Evolutionary conservation across 2,113 vertebrate genomes (phyloP), one percentile per base, ranked within the genome.

Genomic region (Pelodiscus sinensis): DNA sequence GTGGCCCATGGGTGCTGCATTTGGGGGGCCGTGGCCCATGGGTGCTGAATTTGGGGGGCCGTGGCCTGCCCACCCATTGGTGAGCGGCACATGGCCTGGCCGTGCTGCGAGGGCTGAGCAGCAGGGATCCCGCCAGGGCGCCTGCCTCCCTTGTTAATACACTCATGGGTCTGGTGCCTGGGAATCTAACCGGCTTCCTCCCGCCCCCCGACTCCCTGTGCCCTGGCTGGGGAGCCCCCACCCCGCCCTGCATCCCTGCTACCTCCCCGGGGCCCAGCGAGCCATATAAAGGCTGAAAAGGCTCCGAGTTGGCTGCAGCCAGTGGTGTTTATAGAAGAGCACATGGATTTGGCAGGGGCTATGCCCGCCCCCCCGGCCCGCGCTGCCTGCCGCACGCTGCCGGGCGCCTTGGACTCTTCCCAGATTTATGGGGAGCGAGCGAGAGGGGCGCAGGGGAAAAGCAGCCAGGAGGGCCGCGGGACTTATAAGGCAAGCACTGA

Each of bases 251-350:
- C 52, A 11, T 9, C 52, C 29, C 62, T 11, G 13, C 56, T 10
- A 29, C 62, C 65, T n/a, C 18, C 65, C 65, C 15, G 8, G 65
- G 16, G n/a, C 65, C 65, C 31, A 68, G 16, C 65, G 65, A 35
- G 7, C 98, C 98, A 98, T 98, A 98, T 98, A 98, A 98, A 98
- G 98, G 86, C 96, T 97, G 97, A 87, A 57, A 97, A 98, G 98
- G 98, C 97, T 97, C 82, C 57, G 83, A 94, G 79, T 90, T 87
- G 97, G 97, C 95, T 95, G 96, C 94, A 96, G 96, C 97, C 96
- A 82, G 97, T 91, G 12, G 97, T 98, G 98, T 98, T 98, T 98
- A 98, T 92, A 97, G 96, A 96, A 97, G 82, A 91, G 79, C 87
- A 93, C 84, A 91, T 65, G 38, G 38, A 44, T 29, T 73, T 91